Evolutionary conservation across 1,140 invertebrate species (phyloP), one percentile per base, ranked within the genome.

Genomic region (Zeugodacus cucurbitae): DNA sequence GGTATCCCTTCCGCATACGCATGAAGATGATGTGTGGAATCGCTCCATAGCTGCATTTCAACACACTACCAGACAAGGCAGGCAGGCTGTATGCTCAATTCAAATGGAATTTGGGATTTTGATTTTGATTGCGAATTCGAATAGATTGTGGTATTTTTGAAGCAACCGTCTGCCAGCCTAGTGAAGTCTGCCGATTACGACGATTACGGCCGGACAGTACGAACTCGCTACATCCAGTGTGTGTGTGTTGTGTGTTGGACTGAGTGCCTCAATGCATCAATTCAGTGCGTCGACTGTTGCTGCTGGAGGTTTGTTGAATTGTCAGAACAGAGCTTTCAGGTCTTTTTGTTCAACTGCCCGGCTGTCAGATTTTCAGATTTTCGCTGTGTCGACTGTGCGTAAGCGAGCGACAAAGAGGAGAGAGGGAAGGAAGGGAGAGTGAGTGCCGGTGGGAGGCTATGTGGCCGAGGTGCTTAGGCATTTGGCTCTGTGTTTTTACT

Each of bases 101-200:
- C 90, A 91, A 91, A 91, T 91, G 90, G 91, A 90, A 91, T 90
- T 91, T 91, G 88, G 90, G 90, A 92, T 92, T 92, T 92, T 89
- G 88, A 88, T 85, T 88, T 88, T 92, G 91, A 92, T 92, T 92
- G 91, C 90, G 91, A 92, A 92, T 92, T 90, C 91, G 91, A 91
- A 92, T 92, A 90, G 91, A 91, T 91, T 91, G 91, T 91, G 91
- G 91, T 92, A 91, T 91, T 92, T 92, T 90, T 70, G 89, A 90
- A 92, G 91, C 91, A 92, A 90, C 90, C 58, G n/a, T 29, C 74
- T 48, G 41, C 41, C 37, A 41, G 74, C 8, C n/a, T 5, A 7
- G 37, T n/a, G 41, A 10, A 26, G 37, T 29, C 74, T 48, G 8
- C 74, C 74, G 74, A 82, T 48, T 82, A 82, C 74, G 58, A 22